Base-by-base conservation (phyloP, 1,140 invertebrate species). In the Neodiprion pinetum region DNA sequence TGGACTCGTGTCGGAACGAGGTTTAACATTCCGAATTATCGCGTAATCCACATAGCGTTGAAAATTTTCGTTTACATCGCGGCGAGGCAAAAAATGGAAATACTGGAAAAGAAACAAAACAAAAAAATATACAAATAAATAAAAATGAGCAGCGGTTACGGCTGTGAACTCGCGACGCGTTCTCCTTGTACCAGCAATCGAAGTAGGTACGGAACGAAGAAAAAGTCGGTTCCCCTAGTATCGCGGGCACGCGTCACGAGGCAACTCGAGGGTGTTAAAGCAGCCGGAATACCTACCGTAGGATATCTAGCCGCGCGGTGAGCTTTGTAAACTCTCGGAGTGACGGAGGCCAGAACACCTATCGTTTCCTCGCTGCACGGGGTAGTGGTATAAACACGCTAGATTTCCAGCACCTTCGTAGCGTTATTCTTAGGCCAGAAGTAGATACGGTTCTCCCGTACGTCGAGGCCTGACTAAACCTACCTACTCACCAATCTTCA, bases 271-370 rank as follows among this genome's bases (percentile, higher is more conserved):
- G 53, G 53, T 61, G 53, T 61, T 61, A 17, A 17, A 61, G n/a
- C 53, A 61, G n/a, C 53, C n/a, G n/a, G 53, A 61, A 61, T 40
- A 40, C 28, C 28, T 40, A 40, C 53, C n/a, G 53, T 61, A 17
- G 53, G 9, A 61, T 40, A 40, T 40, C 28, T 40, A 40, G 53
- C 53, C 5, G 67, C 10, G 2, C 14, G 11, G 14, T 47, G 70
- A 14, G 67, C 73, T 77, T 61, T 73, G 75, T 81, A 80, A 80
- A 81, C 80, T 80, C 77, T 77, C 72, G 70, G 40, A 66, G 76
- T 80, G 80, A 81, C 67, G 79, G 72, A 82, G 61, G 49, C 73
- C 81, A 82, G 81, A 82, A 79, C 79, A 81, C 72, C 79, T 76
- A 61, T 61, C 53, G 53, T 61, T 61, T 61, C 53, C 53, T 61